phyloP scores from a whole-genome alignment of 2,888 invertebrate species.

The Acanthococcus lagerstroemiae region DNA sequence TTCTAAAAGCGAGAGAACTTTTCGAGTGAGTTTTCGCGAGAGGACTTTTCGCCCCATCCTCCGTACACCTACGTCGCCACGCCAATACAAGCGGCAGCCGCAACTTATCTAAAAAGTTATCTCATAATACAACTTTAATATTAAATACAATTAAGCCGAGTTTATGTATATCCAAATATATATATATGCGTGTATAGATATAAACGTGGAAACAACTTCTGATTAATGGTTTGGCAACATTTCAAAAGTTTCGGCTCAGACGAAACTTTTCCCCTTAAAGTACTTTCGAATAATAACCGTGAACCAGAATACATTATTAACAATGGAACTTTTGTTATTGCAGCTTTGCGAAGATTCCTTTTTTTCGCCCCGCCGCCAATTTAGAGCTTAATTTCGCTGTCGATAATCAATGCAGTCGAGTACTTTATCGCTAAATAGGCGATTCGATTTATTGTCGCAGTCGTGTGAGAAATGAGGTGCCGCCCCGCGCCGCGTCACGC shows the following conservation, averaged over 20 bases:
- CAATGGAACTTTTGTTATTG: conserved; percentile 5
- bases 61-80: background rate
- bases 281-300: conserved; percentile 31
- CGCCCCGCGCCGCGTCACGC: too few relatives aligned
- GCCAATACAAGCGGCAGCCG: conserved; percentile 11
- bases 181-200: conserved; percentile 8
- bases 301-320: conserved; percentile 28
- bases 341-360: too few relatives aligned
- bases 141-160: conserved; percentile 34
- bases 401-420: too few relatives aligned
- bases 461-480: too few relatives aligned
- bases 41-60: background rate
- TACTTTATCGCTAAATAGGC: too few relatives aligned
- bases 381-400: too few relatives aligned
- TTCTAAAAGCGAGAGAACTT: background rate
- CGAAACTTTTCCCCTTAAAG: conserved; percentile 24
- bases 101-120: conserved; percentile 31
- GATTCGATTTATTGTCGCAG: too few relatives aligned
- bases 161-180: conserved; percentile 16
- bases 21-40: background rate
- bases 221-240: conserved; percentile 32
- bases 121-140: conserved; percentile 33
- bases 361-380: too few relatives aligned
- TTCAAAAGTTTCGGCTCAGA: conserved; percentile 25
- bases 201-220: conserved; percentile 30